phyloP scores from a whole-genome alignment of 2,888 invertebrate species.

The Stramonita haemastoma region DNA sequence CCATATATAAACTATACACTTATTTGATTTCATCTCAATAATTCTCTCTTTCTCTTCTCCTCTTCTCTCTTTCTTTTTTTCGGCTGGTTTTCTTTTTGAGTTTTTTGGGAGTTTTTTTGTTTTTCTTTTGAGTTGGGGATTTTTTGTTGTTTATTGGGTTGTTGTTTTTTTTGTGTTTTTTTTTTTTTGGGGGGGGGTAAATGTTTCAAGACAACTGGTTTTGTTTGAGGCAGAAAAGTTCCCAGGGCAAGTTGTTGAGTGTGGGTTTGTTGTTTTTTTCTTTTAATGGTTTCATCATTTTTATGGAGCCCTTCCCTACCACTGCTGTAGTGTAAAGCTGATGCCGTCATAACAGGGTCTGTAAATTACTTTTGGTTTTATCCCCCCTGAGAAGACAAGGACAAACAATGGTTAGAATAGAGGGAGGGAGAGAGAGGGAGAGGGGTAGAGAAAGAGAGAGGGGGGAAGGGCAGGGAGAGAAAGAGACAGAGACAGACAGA shows the following conservation, averaged over 20 bases:
- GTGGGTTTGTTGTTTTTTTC: too few species aligned
- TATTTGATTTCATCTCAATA: background rate
- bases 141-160: background rate
- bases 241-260: too few species aligned
- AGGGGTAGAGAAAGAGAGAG: conserved; percentile 1
- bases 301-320: too few species aligned
- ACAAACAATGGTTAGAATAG: background rate
- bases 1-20: background rate
- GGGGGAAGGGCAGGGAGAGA: background rate
- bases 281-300: too few species aligned
- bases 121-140: background rate
- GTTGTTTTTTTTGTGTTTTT: too few species aligned
- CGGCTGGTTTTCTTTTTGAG: background rate
- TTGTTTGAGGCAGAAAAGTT: too few species aligned
- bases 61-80: background rate
- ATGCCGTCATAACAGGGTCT: too few species aligned
- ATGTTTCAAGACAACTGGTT: too few species aligned
- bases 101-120: background rate
- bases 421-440: conserved; percentile 24
- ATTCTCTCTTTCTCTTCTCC: background rate
- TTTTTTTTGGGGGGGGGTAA: too few species aligned
- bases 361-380: too few species aligned
- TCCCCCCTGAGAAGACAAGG: background rate
- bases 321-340: too few species aligned
- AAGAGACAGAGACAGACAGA: background rate